Evolutionary conservation across 2,797 vertebrate genomes (phyloP), one percentile per base, ranked within the genome.

Genomic region (Esox lucius): DNA sequence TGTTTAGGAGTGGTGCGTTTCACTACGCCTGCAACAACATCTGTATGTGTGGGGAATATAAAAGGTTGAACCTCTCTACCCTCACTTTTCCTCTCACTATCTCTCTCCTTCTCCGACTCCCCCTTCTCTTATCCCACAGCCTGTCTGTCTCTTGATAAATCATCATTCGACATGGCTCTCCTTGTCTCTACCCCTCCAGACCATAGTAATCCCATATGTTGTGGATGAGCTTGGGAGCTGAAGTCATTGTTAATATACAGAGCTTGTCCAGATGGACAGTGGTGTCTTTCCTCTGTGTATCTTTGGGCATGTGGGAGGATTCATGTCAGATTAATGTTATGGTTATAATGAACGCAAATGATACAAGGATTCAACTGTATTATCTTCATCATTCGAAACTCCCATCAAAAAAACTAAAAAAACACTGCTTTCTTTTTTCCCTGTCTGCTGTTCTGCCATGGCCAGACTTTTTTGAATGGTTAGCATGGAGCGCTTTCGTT

Each of bases 161-260:
- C 65, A 28, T n/a, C 68, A 51, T 78, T 80, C 62, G 71, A 74
- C 74, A 70, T 17, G 4, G 17, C 64, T 33, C 64, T 35, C 28
- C 28, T 61, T 5, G 39, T 11, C 59, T 69, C 31, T 22, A 74
- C 73, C 77, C 15, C 59, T 68, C 53, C 31, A 51, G 78, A 68
- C 80, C 67, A 35, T 16, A 73, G 72, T 76, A 56, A 77, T 70
- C 35, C 72, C 68, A 67, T 22, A 1, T 70, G 83, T 80, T 74
- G 74, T 78, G 74, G 85, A 87, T 84, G 71, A 79, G 39, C 73
- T 59, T 7, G 4, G 13, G 42, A 78, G 75, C 74, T 0, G 70
- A 65, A 71, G 75, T 88, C 81, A 86, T 87, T 46, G 42, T 46
- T 87, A 76, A 70, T 75, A 89, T 85, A 80, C 84, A 72, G 22